These are phyloP conservation scores for Casuarius casuarius DNA, from an alignment of 2,113 vertebrate species.

Conservation along the genomic window DNA sequence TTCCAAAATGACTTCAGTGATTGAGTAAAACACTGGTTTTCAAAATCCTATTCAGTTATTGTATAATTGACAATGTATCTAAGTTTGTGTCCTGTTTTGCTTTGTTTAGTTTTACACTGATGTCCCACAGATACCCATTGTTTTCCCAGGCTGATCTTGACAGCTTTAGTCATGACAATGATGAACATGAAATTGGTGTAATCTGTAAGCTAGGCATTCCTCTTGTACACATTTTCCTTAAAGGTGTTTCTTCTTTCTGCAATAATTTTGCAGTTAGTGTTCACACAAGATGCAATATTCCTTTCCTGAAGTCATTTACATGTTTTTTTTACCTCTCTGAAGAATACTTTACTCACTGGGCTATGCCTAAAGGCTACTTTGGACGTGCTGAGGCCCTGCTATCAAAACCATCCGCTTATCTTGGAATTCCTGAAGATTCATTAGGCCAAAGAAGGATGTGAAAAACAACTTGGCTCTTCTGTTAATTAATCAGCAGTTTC, in stretches of 20 bases:
- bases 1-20: background rate
- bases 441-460: background rate
- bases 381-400: background rate
- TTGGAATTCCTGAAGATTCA: background rate
- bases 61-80: background rate
- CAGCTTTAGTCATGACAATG: background rate
- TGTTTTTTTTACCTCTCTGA: background rate
- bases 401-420: background rate
- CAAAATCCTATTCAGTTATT: background rate
- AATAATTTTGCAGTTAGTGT: background rate
- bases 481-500: background rate
- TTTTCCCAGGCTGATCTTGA: background rate
- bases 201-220: accelerated
- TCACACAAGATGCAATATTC: background rate
- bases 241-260: background rate
- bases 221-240: background rate
- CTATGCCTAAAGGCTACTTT: background rate
- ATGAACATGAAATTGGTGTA: background rate
- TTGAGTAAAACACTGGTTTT: background rate
- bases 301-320: background rate
- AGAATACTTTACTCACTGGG: background rate
- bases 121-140: background rate
- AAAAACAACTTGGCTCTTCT: background rate
- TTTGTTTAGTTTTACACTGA: background rate
- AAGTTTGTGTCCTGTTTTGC: background rate